Evolutionary conservation across 2,797 vertebrate genomes (phyloP).

Genomic region (Hafferia zeledoni): DNA sequence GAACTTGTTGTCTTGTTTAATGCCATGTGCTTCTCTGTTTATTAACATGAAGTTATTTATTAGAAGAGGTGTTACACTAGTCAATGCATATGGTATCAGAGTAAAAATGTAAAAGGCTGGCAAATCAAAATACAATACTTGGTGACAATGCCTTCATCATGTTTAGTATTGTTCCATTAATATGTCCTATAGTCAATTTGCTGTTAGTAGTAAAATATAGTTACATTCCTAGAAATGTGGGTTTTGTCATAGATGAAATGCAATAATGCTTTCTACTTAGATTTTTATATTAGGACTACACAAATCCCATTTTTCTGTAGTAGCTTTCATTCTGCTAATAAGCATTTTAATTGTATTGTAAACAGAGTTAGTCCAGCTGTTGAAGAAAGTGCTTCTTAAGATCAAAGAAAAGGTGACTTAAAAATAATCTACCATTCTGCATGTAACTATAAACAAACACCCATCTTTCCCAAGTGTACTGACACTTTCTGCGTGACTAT

Average conservation of each 20-base stretch:
- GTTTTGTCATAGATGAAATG: background rate
- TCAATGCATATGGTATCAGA: background rate
- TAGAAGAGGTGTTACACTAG: background rate
- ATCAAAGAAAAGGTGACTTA: background rate
- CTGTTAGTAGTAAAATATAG: background rate
- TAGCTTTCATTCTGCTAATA: background rate
- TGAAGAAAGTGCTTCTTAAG: background rate
- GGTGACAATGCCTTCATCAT: background rate
- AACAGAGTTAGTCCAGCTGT: background rate
- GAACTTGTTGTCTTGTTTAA: background rate
- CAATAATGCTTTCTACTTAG: background rate
- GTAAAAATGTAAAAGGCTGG: background rate
- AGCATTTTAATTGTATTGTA: background rate
- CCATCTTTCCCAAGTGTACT: background rate
- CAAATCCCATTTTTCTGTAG: background rate
- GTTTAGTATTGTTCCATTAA: background rate
- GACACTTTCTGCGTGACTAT: background rate
- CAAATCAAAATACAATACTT: slow-evolving; percentile 12
- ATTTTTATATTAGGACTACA: background rate
- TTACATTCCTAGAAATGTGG: background rate
- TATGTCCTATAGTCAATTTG: background rate
- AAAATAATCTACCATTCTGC: background rate
- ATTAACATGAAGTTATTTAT: background rate
- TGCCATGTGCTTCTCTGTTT: background rate
- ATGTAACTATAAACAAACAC: background rate